Evolutionary conservation across 1,140 invertebrate genomes (phyloP).

Genomic region (Aphelinus atriplicis): DNA sequence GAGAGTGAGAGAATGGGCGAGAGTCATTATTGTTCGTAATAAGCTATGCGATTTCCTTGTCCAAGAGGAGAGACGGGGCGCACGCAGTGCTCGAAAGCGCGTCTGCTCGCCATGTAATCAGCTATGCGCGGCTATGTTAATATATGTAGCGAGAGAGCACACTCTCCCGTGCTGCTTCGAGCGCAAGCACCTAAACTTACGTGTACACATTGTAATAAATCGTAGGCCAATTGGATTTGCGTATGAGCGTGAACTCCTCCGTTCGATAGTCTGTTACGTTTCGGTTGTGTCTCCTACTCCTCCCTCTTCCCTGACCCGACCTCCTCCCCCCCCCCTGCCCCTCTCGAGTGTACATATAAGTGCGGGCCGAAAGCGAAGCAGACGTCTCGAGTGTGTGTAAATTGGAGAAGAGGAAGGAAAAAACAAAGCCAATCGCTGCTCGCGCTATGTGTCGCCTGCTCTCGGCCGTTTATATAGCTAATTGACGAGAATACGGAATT

Average conservation of each 20-base stretch:
- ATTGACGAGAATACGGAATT: slow-evolving; percentile 12
- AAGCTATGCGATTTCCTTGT: slow-evolving; percentile 35
- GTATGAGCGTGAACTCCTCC: slow-evolving; percentile 26
- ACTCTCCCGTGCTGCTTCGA: no score
- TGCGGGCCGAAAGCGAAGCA: background rate
- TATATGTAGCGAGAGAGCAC: no score
- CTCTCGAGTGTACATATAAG: background rate
- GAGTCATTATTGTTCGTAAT: no score
- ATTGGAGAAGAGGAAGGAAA: background rate
- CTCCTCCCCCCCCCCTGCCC: background rate
- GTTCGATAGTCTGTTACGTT: slow-evolving; percentile 23
- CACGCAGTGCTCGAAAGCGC: no score
- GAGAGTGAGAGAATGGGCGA: slow-evolving; percentile 19
- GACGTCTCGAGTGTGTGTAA: background rate
- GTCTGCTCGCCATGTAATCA: no score
- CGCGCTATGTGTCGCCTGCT: background rate
- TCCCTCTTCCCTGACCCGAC: background rate
- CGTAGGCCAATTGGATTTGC: slow-evolving; percentile 20
- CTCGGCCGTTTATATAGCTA: background rate
- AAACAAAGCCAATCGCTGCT: background rate
- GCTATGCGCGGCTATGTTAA: no score
- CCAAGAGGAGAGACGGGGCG: background rate
- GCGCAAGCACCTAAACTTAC: no score
- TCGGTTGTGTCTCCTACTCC: background rate
- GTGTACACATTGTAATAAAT: no score